These are phyloP conservation scores for Cheilosia impressa DNA, from an alignment of 2,888 invertebrate species.

Conservation along the genomic window DNA sequence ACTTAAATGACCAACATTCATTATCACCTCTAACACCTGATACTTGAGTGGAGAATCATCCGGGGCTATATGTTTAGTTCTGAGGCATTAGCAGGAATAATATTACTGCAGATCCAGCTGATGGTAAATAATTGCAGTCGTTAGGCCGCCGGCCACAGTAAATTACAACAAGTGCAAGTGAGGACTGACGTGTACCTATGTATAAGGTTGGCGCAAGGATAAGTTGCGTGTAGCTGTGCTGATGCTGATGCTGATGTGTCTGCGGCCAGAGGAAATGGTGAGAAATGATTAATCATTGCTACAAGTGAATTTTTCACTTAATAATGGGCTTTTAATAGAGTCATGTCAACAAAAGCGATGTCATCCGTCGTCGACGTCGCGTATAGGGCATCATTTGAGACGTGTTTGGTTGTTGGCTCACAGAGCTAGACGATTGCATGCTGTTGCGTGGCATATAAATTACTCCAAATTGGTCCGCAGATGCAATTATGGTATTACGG, in stretches of 20 bases:
- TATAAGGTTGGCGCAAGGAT: neutral
- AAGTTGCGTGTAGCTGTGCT: slow-evolving; percentile 2
- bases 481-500: slow-evolving; percentile 59
- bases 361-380: slow-evolving; percentile 45
- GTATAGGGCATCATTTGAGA: slow-evolving; percentile 24
- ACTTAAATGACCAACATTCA: slow-evolving; percentile 75
- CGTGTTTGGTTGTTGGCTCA: neutral
- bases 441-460: slow-evolving; percentile 56
- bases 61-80: slow-evolving; percentile 74
- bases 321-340: slow-evolving; percentile 74
- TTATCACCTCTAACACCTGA: slow-evolving; percentile 75
- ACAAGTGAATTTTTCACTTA: slow-evolving; percentile 66
- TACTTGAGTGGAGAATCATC: slow-evolving; percentile 70
- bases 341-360: slow-evolving; percentile 72
- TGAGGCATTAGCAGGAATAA: slow-evolving; percentile 69
- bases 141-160: slow-evolving; percentile 68
- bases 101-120: slow-evolving; percentile 60
- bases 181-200: slow-evolving; percentile 17
- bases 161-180: slow-evolving; percentile 71
- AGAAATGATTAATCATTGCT: slow-evolving; percentile 72
- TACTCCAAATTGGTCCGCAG: slow-evolving; percentile 59
- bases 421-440: slow-evolving; percentile 13
- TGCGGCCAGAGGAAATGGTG: slow-evolving; percentile 55
- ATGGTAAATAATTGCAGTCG: slow-evolving; percentile 74
- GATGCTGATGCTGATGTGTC: neutral